Base-by-base conservation (phyloP, 2,888 invertebrate genomes). In the Polyploca ridens region DNA sequence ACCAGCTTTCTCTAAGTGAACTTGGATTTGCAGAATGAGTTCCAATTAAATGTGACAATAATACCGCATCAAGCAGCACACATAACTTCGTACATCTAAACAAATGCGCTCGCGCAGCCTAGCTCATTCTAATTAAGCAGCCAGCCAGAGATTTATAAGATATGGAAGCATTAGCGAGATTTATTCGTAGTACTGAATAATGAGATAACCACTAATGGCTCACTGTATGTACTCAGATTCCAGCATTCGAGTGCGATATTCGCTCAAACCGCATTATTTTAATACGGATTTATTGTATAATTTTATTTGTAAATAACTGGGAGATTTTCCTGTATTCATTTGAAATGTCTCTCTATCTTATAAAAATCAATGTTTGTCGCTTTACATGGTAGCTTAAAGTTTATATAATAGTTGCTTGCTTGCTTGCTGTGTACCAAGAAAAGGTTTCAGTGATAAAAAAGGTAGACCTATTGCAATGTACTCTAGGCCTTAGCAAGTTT, bases 141-240 rank as follows among this genome's bases (percentile, higher is more conserved):
- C 82, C 72, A 80, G 80, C 82, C 73, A 74, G 82, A 92, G 91
- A 93, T 93, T 90, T 91, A 92, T 91, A 90, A 92, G 91, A 93
- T 93, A 93, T 89, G 85, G 86, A 85, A 79, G 90, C 91, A 92
- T 92, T 92, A 92, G 87, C 76, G 83, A 89, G 92, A 93, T 92
- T 93, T 93, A 93, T 93, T 88, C 88, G 78, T 84, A 85, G 86
- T 79, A 80, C 84, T 87, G 90, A 89, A 91, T 91, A 91, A 90
- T 91, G 87, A 86, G 92, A 91, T 91, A 90, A 83, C 61, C 79
- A 76, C 84, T 91, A 91, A 91, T 92, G 87, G 89, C 74, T 72
- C 46, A 46, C 69, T 62, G 65, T 72, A 76, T 82, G 83, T 82
- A 80, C 72, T 72, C 67, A 71, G 75, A 78, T 78, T 72, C 75